These are phyloP conservation scores for Erythrocercus mccallii DNA, from an alignment of 2,113 vertebrate genomes.

Conservation along the genomic window DNA sequence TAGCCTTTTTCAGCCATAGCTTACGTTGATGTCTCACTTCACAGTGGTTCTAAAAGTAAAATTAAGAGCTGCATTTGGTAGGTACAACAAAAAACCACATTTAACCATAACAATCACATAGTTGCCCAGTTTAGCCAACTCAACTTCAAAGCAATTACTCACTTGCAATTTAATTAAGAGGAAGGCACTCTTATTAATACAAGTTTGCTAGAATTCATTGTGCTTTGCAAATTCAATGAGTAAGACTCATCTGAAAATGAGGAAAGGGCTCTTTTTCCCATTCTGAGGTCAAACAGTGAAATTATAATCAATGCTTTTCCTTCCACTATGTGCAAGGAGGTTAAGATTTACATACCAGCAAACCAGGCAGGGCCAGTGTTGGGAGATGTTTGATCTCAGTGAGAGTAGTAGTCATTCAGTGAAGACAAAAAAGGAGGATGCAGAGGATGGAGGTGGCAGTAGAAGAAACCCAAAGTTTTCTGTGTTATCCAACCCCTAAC, in stretches of 20 bases:
- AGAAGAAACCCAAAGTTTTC: conserved; percentile 77
- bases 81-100: neutral
- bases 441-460: conserved; percentile 77
- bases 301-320: conserved; percentile 54
- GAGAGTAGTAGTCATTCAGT: conserved; percentile 76
- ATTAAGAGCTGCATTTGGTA: neutral
- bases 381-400: conserved; percentile 77
- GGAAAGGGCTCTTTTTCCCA: neutral
- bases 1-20: neutral
- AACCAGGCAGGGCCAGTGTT: conserved; percentile 75
- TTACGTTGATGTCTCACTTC: neutral
- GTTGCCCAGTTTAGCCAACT: neutral
- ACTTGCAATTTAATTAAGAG: neutral
- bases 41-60: neutral
- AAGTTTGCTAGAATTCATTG: conserved; percentile 29
- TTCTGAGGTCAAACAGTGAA: conserved; percentile 37
- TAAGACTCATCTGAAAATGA: conserved; percentile 18
- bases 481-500: conserved; percentile 79
- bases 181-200: conserved; percentile 24
- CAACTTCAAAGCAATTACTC: neutral
- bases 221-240: conserved; percentile 21
- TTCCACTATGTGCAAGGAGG: conserved; percentile 73
- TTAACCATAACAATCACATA: neutral
- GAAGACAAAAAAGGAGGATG: conserved; percentile 80
- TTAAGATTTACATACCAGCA: conserved; percentile 75